Conservation (phyloP, 2,888 invertebrate species). For the Danaus chrysippus region DNA sequence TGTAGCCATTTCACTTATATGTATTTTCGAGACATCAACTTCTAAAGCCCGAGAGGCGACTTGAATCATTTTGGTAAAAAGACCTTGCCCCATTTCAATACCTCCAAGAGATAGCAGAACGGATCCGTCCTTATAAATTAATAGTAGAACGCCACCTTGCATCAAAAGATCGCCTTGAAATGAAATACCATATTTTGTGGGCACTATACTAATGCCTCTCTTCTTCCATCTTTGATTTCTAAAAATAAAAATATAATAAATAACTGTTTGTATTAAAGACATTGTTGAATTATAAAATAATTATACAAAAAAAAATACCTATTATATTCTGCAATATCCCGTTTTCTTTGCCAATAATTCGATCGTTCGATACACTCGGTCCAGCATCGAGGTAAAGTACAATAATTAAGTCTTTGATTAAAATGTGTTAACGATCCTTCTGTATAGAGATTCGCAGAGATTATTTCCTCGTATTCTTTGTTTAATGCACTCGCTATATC, state of each 20-base stretch:
- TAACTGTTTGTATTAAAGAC: slow-evolving; percentile 2
- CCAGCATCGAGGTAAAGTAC: slow-evolving; percentile 87
- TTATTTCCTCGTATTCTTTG: slow-evolving; percentile 82
- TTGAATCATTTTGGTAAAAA: slow-evolving; percentile 94
- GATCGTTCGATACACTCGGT: slow-evolving; percentile 84
- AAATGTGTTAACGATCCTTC: slow-evolving; percentile 90
- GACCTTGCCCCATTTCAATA: slow-evolving; percentile 94
- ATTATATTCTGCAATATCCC: slow-evolving; percentile 83
- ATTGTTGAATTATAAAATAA: not conserved
- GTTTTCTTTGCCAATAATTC: slow-evolving; percentile 79
- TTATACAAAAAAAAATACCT: slow-evolving; percentile 59
- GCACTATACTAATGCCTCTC: slow-evolving; percentile 85
- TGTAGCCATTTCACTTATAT: slow-evolving; percentile 86
- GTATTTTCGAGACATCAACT: slow-evolving; percentile 81
- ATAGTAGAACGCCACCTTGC: slow-evolving; percentile 88
- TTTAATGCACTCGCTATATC: slow-evolving; percentile 85
- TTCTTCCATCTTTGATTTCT: slow-evolving; percentile 87
- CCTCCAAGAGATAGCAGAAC: slow-evolving; percentile 90
- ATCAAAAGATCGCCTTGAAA: slow-evolving; percentile 83
- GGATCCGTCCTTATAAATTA: slow-evolving; percentile 88
- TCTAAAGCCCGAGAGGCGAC: slow-evolving; percentile 84
- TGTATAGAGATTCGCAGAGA: slow-evolving; percentile 86
- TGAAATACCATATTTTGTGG: slow-evolving; percentile 88
- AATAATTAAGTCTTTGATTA: slow-evolving; percentile 85
- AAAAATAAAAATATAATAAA: slow-evolving; percentile 37